phyloP scores from a whole-genome alignment of 2,888 invertebrate genomes.

The Andrena marginata region DNA sequence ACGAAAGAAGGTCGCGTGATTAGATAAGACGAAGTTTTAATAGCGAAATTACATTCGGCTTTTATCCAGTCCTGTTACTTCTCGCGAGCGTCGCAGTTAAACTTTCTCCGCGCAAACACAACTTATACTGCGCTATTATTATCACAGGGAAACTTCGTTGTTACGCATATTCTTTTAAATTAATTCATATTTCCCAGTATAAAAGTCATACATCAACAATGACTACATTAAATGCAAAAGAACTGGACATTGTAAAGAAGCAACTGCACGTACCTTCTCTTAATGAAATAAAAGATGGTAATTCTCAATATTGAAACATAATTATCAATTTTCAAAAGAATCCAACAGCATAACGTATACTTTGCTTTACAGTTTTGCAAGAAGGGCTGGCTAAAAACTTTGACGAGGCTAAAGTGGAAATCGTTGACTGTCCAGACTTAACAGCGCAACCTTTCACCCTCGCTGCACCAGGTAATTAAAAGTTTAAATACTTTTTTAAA shows the following conservation, averaged over 20 bases:
- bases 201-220: slow-evolving; percentile 43
- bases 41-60: not conserved
- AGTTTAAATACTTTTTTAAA: slow-evolving; percentile 5
- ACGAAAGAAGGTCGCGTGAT: slow-evolving; percentile 38
- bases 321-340: not conserved
- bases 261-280: slow-evolving; percentile 86
- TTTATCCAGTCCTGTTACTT: not conserved
- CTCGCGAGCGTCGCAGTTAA: not conserved
- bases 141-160: not conserved
- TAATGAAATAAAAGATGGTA: slow-evolving; percentile 89
- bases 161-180: not conserved
- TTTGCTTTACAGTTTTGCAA: slow-evolving; percentile 88
- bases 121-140: not conserved
- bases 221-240: slow-evolving; percentile 64
- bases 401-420: slow-evolving; percentile 89
- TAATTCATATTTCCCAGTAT: not conserved
- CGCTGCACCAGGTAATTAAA: slow-evolving; percentile 90
- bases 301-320: slow-evolving; percentile 52
- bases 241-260: slow-evolving; percentile 72
- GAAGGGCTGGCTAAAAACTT: slow-evolving; percentile 90
- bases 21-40: slow-evolving; percentile 47
- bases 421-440: slow-evolving; percentile 95
- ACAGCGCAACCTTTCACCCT: slow-evolving; percentile 92
- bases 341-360: slow-evolving; percentile 5
- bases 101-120: not conserved